phyloP scores from a whole-genome alignment of 2,888 invertebrate genomes.

The Phengaris arion region DNA sequence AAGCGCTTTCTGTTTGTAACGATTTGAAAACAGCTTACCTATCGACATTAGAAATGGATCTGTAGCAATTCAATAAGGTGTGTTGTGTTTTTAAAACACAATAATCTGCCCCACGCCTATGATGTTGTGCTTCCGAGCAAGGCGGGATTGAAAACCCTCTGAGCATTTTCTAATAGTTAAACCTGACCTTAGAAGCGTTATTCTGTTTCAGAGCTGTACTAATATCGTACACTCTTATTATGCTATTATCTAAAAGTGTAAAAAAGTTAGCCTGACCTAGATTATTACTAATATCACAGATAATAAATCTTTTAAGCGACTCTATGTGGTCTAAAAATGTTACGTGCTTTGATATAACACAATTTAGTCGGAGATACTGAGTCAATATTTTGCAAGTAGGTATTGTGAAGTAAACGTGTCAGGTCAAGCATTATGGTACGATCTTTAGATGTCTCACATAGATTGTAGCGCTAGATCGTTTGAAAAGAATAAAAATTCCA shows the following conservation, averaged over 20 bases:
- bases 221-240: background rate
- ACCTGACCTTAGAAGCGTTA: too few species aligned
- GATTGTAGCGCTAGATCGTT: conserved; percentile 51
- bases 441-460: conserved; percentile 49
- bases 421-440: conserved; percentile 47
- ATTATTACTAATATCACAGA: conserved; percentile 11
- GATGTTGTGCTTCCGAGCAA: too few species aligned
- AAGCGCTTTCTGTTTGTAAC: too few species aligned
- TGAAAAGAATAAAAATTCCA: conserved; percentile 42
- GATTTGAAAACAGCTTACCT: too few species aligned
- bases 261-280: background rate
- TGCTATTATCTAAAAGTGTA: background rate
- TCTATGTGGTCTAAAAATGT: background rate
- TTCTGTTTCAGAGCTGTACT: too few species aligned
- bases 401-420: conserved; percentile 46
- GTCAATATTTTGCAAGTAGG: conserved; percentile 39
- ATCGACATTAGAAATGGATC: too few species aligned
- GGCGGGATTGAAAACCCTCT: too few species aligned
- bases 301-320: background rate
- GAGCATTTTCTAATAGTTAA: too few species aligned
- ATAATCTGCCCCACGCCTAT: too few species aligned
- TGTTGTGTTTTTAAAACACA: too few species aligned
- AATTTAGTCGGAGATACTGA: conserved; percentile 6
- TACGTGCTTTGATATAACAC: conserved; percentile 7
- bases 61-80: too few species aligned